These are phyloP conservation scores for Pedionomus torquatus DNA, from an alignment of 2,113 vertebrate species.

Conservation along the genomic window DNA sequence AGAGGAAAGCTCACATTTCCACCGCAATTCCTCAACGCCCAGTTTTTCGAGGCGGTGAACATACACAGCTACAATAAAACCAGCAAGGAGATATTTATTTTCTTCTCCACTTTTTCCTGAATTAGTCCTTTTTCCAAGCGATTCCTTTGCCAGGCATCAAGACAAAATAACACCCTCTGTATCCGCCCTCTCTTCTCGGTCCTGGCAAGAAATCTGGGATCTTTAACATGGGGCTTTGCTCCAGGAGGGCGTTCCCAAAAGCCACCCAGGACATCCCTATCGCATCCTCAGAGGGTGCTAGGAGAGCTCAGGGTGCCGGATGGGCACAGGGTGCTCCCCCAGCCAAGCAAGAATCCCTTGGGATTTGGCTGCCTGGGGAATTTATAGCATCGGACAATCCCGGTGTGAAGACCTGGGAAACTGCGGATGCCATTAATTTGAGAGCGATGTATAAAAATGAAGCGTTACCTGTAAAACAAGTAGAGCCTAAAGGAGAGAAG, in stretches of 20 bases:
- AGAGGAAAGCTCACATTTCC: constrained; percentile 28
- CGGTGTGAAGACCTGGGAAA: not conserved
- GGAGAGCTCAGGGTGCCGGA: not conserved
- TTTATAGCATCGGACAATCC: not conserved
- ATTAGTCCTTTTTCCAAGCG: not conserved
- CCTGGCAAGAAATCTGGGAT: not conserved
- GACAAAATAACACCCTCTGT: not conserved
- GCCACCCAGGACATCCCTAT: not conserved
- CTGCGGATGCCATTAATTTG: not conserved
- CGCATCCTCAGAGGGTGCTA: not conserved
- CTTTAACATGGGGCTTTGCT: not conserved
- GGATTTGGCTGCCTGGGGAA: constrained; percentile 23
- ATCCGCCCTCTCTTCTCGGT: not conserved
- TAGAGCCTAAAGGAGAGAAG: not conserved
- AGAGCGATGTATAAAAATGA: not conserved
- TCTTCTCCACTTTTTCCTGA: not conserved
- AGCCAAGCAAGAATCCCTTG: not conserved
- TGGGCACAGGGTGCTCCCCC: not conserved
- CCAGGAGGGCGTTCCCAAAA: rapidly evolving
- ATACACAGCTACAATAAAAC: not conserved
- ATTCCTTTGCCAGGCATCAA: not conserved
- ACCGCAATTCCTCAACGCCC: constrained; percentile 1
- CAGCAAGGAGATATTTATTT: not conserved
- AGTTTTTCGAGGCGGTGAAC: not conserved
- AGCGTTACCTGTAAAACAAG: not conserved